Evolutionary conservation across 2,113 vertebrate genomes (phyloP), one percentile per base, ranked within the genome.

Genomic region (Calcarius ornatus): DNA sequence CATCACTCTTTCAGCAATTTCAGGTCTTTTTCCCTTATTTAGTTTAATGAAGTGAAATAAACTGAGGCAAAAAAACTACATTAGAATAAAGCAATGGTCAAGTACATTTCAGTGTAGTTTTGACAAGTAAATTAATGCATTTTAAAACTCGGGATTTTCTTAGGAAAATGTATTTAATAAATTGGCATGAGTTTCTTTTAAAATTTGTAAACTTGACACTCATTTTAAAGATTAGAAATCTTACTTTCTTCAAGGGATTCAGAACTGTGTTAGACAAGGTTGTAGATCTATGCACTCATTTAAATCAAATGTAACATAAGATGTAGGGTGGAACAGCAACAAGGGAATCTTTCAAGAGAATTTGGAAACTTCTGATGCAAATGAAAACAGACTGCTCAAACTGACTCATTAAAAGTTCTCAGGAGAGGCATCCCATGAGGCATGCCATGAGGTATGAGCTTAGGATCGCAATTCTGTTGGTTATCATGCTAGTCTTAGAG

Each of bases 321-420:
- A 85, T 23, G 60, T 54, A 65, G 33, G 5, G 8, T 48, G 45
- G 48, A 94, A 93, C 25, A 69, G 21, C 42, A 96, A 77, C 80
- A 80, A 59, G 92, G 47, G 92, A 92, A 51, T 65, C 81, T 78
- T 91, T 85, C 40, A 95, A 92, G 73, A 88, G 23, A 92, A 75
- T 80, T 31, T 20, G 38, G 42, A 88, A 95, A 84, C 42, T 96
- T 92, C 63, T 84, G 86, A 83, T 60, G 48, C 19, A 97, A 95
- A 96, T 96, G 38, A 93, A 95, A 97, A 54, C 21, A 94, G 89
- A 94, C 85, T 95, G 66, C 30, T 87, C 77, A 86, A 96, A 97
- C 60, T 96, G 96, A 94, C n/a, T 97, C 88, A 97, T 93, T 96
- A 83, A 51, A 94, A 94, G 64, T 88, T 94, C 69, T 92, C 38